Conservation (phyloP, 2,113 vertebrate genomes). For the Corythaixoides concolor region DNA sequence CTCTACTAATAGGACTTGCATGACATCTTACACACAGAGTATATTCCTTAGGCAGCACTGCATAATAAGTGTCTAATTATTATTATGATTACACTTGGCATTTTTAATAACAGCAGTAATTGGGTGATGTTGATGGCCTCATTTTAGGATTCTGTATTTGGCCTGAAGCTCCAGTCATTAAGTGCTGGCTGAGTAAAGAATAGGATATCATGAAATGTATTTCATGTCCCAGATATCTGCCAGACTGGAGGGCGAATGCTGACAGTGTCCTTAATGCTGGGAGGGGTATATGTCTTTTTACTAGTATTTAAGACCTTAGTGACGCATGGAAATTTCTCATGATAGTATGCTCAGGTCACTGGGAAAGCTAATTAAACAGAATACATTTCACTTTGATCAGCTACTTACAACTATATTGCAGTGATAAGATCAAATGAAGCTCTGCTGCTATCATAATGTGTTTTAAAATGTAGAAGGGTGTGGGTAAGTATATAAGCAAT, state of each 20-base stretch:
- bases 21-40: constrained; percentile 33
- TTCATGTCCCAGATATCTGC: neutral
- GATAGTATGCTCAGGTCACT: constrained; percentile 7
- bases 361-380: constrained; percentile 46
- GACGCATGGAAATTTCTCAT: neutral
- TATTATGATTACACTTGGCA: constrained; percentile 65
- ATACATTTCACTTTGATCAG: constrained; percentile 49
- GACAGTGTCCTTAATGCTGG: neutral
- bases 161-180: constrained; percentile 60
- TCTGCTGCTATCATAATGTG: neutral
- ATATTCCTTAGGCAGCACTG: constrained; percentile 48
- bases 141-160: constrained; percentile 36
- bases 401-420: neutral
- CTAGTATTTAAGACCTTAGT: neutral
- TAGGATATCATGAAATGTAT: neutral
- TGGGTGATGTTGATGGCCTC: constrained; percentile 65
- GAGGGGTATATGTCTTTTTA: neutral
- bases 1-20: constrained; percentile 31
- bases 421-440: constrained; percentile 40
- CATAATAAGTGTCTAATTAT: constrained; percentile 61
- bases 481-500: neutral
- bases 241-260: neutral
- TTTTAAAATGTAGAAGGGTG: neutral
- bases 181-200: constrained; percentile 40
- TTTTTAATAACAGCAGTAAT: constrained; percentile 69